Conservation (phyloP, 1,140 invertebrate genomes). For the Caenorhabditis tropicalis region DNA sequence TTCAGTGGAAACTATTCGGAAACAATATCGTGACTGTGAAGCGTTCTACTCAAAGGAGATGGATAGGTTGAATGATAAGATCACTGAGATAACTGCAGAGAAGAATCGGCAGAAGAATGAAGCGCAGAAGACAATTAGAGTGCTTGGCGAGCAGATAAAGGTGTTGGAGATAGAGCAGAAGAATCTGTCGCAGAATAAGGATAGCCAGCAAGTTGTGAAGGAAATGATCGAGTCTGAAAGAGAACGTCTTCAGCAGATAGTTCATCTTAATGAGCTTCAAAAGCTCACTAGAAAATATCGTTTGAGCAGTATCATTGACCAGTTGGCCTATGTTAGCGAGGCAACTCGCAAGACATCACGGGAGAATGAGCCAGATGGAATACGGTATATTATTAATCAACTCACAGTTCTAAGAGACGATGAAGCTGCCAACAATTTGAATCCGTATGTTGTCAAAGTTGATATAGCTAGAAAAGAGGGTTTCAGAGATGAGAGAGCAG, state of each 20-base stretch:
- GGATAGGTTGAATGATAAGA: slow-evolving; percentile 62
- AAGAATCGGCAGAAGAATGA: slow-evolving; percentile 61
- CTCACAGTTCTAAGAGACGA: slow-evolving; percentile 64
- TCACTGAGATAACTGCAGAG: slow-evolving; percentile 62
- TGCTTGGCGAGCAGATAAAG: slow-evolving; percentile 64
- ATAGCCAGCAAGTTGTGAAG: slow-evolving; percentile 62
- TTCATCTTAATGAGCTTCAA: slow-evolving; percentile 65
- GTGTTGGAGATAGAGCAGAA: slow-evolving; percentile 68
- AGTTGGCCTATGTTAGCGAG: slow-evolving; percentile 49
- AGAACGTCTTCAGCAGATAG: slow-evolving; percentile 61
- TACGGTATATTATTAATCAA: slow-evolving; percentile 62
- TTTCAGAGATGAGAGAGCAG: slow-evolving; percentile 47
- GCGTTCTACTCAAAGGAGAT: slow-evolving; percentile 70
- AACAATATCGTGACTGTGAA: slow-evolving; percentile 69
- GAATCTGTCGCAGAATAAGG: slow-evolving; percentile 63
- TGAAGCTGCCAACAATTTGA: slow-evolving; percentile 54
- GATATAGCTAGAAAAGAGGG: not conserved
- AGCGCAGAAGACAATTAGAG: slow-evolving; percentile 61
- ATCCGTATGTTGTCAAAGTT: not conserved
- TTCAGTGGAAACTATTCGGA: slow-evolving; percentile 65
- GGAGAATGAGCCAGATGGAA: slow-evolving; percentile 43
- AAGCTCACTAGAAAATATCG: slow-evolving; percentile 67
- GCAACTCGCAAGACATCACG: slow-evolving; percentile 1
- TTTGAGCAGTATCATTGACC: slow-evolving; percentile 65
- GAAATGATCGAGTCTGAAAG: slow-evolving; percentile 61